phyloP scores from a whole-genome alignment of 2,888 invertebrate genomes.

The Lysandra coridon region DNA sequence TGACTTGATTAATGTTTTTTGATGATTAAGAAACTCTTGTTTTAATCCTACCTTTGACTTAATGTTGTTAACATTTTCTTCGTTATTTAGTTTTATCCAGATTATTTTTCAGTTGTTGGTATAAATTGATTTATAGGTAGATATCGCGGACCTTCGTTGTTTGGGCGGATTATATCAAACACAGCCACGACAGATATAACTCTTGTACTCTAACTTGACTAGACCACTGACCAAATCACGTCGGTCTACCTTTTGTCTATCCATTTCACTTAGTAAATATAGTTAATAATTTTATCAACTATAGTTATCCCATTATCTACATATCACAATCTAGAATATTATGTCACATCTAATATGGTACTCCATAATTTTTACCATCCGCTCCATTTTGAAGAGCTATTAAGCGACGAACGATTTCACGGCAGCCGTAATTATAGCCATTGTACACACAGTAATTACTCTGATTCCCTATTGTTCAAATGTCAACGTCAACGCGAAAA shows the following conservation, averaged over 20 bases:
- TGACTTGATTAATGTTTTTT: too few relatives aligned
- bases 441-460: slow-evolving; percentile 70
- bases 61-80: neutral
- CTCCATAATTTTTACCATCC: slow-evolving; percentile 49
- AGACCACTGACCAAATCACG: neutral
- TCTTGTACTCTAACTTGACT: neutral
- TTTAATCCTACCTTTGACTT: too few relatives aligned
- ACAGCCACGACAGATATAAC: too few relatives aligned
- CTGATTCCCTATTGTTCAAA: slow-evolving; percentile 77
- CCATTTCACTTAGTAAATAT: neutral
- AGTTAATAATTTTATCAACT: neutral
- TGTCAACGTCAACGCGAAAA: slow-evolving; percentile 51
- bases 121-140: neutral
- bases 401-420: slow-evolving; percentile 68
- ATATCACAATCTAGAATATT: neutral
- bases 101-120: neutral
- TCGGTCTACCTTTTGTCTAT: neutral
- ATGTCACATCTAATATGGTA: slow-evolving; percentile 1
- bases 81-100: neutral
- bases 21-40: too few relatives aligned
- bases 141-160: neutral
- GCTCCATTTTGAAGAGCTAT: slow-evolving; percentile 56
- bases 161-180: neutral
- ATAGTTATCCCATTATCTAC: neutral
- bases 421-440: slow-evolving; percentile 70